Conservation (phyloP, 2,888 invertebrate species). For the Nomada flava region DNA sequence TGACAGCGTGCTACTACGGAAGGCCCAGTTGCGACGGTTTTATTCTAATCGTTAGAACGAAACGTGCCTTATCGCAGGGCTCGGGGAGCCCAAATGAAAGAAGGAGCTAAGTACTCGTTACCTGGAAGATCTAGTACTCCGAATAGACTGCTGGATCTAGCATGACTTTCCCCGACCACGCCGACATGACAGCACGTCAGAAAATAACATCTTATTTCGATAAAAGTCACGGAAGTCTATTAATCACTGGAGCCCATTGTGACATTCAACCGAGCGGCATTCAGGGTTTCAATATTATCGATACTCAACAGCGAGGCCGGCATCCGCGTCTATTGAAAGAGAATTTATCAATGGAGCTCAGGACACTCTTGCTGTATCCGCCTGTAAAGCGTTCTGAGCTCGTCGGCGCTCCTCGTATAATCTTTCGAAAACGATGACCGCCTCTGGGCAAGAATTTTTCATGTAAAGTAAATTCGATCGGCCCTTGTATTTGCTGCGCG, state of each 20-base stretch:
- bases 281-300: constrained; percentile 72
- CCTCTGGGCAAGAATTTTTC: constrained; percentile 35
- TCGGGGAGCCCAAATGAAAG: too few relatives aligned
- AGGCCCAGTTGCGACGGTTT: constrained; percentile 45
- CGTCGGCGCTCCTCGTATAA: constrained; percentile 40
- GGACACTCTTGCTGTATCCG: constrained; percentile 67
- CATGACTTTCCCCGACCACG: neutral
- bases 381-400: constrained; percentile 63
- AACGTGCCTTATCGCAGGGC: constrained; percentile 11
- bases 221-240: constrained; percentile 71
- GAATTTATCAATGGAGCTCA: constrained; percentile 76
- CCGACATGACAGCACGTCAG: constrained; percentile 34
- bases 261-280: constrained; percentile 68
- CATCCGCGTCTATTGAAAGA: constrained; percentile 69
- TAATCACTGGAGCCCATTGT: constrained; percentile 69
- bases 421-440: constrained; percentile 42
- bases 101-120: neutral
- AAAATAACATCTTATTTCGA: constrained; percentile 73
- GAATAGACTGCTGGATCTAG: neutral
- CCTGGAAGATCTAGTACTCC: neutral
- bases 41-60: constrained; percentile 18
- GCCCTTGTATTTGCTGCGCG: neutral
- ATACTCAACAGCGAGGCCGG: constrained; percentile 70
- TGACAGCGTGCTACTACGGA: constrained; percentile 52
- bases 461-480: neutral